These are phyloP conservation scores for Macroramphosus scolopax DNA, from an alignment of 2,797 vertebrate genomes.

Conservation along the genomic window DNA sequence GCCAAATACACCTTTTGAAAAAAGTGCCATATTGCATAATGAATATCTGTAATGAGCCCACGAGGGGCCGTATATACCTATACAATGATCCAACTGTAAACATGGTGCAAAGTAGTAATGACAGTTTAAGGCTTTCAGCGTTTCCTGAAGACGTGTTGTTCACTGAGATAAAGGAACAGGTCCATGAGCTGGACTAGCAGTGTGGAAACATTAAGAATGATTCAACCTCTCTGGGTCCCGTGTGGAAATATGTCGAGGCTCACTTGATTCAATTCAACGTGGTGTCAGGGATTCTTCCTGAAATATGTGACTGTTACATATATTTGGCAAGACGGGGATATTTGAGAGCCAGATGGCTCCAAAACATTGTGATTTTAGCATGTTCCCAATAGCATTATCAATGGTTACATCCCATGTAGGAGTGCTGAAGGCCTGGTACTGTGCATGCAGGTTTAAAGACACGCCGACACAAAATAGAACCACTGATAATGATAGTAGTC, in stretches of 20 bases:
- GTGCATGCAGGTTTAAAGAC: slow-evolving; percentile 7
- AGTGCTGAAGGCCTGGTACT: background rate
- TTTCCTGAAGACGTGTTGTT: slow-evolving; percentile 78
- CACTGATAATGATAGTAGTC: background rate
- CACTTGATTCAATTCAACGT: slow-evolving; percentile 15
- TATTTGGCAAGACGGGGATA: slow-evolving; percentile 7
- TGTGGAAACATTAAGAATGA: slow-evolving; percentile 46
- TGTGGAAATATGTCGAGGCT: slow-evolving; percentile 26
- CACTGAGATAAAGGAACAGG: slow-evolving; percentile 75
- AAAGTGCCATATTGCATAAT: slow-evolving; percentile 83
- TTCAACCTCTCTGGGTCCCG: slow-evolving; percentile 18
- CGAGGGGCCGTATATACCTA: slow-evolving; percentile 50
- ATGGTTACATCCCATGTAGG: background rate
- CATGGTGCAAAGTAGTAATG: slow-evolving; percentile 78
- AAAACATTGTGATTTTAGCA: slow-evolving; percentile 7
- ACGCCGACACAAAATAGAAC: background rate
- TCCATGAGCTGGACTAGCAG: slow-evolving; percentile 62
- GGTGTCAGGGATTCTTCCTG: slow-evolving; percentile 8
- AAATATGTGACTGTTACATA: slow-evolving; percentile 3
- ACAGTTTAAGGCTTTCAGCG: slow-evolving; percentile 82
- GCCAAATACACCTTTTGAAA: slow-evolving; percentile 72
- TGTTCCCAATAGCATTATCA: background rate
- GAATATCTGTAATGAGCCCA: slow-evolving; percentile 67
- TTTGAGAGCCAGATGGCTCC: slow-evolving; percentile 5
- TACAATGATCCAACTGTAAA: slow-evolving; percentile 76